Conservation (phyloP, 1,140 invertebrate genomes). For the Brachionus angularis region DNA sequence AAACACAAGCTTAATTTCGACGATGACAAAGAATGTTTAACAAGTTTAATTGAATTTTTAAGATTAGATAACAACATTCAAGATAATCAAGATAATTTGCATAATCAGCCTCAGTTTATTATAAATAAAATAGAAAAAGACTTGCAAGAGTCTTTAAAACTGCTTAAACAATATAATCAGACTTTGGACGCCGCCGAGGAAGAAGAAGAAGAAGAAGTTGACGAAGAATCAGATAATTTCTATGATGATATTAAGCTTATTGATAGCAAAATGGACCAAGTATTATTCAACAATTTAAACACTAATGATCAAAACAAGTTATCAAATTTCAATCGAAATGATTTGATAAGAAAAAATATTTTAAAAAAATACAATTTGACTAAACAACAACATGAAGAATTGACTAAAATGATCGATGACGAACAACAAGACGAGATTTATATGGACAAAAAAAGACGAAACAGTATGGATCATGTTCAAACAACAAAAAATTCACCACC, state of each 20-base stretch:
- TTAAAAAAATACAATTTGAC: constrained; percentile 14
- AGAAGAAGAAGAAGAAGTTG: not conserved
- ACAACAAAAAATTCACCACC: not conserved
- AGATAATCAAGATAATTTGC: not conserved
- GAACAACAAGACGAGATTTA: not conserved
- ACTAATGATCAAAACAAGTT: not conserved
- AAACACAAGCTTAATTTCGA: constrained; percentile 4
- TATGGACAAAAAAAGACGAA: constrained; percentile 6
- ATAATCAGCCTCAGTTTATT: not conserved
- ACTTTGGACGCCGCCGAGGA: not conserved
- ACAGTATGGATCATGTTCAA: constrained; percentile 2
- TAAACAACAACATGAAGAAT: not conserved
- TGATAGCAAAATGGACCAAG: not conserved
- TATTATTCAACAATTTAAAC: no score
- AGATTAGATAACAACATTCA: constrained; percentile 12
- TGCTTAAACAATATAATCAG: constrained; percentile 13
- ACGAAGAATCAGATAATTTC: not conserved
- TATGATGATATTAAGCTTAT: not conserved
- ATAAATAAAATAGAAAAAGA: constrained; percentile 20
- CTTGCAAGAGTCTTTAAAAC: constrained; percentile 26
- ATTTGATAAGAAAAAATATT: constrained; percentile 22
- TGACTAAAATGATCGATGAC: not conserved
- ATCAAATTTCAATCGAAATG: constrained; percentile 15
- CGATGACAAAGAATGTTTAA: no score
- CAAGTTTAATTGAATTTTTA: constrained; percentile 17